phyloP scores from a whole-genome alignment of 2,113 vertebrate genomes.

The Sturnus vulgaris region DNA sequence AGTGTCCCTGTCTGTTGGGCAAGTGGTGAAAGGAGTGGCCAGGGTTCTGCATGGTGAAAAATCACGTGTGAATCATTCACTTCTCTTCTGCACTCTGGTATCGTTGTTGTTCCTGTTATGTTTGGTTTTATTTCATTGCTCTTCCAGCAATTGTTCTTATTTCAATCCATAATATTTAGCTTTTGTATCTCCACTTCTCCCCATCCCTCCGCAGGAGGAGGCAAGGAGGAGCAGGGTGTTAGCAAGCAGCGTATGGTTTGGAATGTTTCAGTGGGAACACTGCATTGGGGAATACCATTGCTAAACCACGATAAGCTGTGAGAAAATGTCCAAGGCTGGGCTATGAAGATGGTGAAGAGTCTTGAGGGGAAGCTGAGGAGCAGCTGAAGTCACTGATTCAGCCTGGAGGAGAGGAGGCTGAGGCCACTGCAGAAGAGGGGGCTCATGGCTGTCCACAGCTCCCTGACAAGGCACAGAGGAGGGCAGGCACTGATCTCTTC shows the following conservation, averaged over 20 bases:
- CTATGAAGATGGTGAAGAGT: not conserved
- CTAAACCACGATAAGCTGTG: accelerated
- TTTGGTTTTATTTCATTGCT: not conserved
- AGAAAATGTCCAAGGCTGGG: not conserved
- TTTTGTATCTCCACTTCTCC: not conserved
- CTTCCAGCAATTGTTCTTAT: not conserved
- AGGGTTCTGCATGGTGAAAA: accelerated
- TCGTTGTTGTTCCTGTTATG: not conserved
- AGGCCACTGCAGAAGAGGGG: not conserved
- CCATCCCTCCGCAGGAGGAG: not conserved
- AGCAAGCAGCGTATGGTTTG: accelerated
- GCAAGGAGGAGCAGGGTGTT: not conserved
- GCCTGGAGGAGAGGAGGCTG: not conserved
- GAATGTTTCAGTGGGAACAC: not conserved
- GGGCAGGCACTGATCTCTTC: not conserved
- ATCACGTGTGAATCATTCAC: no score
- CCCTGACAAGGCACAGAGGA: not conserved
- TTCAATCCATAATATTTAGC: not conserved
- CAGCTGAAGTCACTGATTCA: not conserved
- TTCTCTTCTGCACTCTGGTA: not conserved
- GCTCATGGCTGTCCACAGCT: not conserved
- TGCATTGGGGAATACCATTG: not conserved
- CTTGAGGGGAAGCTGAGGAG: not conserved
- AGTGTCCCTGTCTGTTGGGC: accelerated
- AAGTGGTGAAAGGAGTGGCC: accelerated